Conservation (phyloP, 1,140 invertebrate genomes). For the Bombus consobrinus region DNA sequence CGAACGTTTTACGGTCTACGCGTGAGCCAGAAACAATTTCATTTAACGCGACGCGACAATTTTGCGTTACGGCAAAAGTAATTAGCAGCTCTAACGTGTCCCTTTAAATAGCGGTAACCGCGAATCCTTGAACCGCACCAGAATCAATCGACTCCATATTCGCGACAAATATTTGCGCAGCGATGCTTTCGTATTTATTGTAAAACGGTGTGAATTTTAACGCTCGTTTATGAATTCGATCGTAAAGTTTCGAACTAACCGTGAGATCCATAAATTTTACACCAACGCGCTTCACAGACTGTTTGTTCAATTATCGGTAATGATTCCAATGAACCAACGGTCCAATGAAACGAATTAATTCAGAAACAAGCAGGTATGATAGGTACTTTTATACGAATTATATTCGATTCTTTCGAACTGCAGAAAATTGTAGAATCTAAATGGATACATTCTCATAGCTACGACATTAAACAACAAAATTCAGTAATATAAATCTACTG, state of each 20-base stretch:
- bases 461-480: too few relatives aligned
- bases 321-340: not conserved
- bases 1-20: not conserved
- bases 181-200: not conserved
- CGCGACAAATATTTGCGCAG: constrained; percentile 15
- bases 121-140: not conserved
- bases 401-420: too few relatives aligned
- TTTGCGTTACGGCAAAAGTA: not conserved
- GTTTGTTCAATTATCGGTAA: not conserved
- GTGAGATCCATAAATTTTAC: not conserved
- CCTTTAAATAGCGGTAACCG: not conserved
- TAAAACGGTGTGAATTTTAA: not conserved
- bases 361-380: not conserved
- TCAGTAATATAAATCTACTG: not conserved
- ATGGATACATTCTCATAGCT: too few relatives aligned
- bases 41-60: not conserved
- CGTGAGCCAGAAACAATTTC: not conserved
- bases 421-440: too few relatives aligned
- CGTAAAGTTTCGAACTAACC: not conserved
- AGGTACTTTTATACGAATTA: not conserved
- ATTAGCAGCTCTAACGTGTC: not conserved
- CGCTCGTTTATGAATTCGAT: not conserved
- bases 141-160: not conserved
- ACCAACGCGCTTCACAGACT: not conserved
- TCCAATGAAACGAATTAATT: not conserved